These are phyloP conservation scores for Amphipoea lucens DNA, from an alignment of 2,888 invertebrate species.

Conservation along the genomic window DNA sequence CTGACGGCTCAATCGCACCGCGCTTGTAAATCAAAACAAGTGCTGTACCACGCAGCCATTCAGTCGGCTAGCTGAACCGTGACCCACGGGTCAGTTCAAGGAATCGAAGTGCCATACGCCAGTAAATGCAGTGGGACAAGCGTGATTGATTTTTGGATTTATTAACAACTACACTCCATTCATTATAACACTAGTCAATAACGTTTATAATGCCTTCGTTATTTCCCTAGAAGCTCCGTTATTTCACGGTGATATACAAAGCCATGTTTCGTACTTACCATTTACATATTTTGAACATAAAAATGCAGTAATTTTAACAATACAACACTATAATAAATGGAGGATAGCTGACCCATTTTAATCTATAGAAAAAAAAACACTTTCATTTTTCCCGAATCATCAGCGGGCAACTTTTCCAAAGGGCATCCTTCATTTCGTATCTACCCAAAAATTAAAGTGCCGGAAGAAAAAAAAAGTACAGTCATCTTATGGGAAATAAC, in stretches of 20 bases:
- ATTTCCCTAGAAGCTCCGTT: too few species aligned
- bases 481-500: too few species aligned
- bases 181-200: too few species aligned
- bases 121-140: conserved; percentile 40
- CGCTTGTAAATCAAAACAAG: conserved; percentile 61
- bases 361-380: background rate
- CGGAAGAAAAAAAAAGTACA: too few species aligned
- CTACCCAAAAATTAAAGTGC: too few species aligned
- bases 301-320: too few species aligned
- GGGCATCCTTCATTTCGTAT: too few species aligned
- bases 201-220: too few species aligned
- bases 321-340: too few species aligned
- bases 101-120: conserved; percentile 59
- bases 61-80: conserved; percentile 71
- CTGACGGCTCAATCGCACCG: conserved; percentile 73
- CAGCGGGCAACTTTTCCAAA: background rate
- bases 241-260: too few species aligned
- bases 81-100: conserved; percentile 71
- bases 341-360: background rate
- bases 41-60: conserved; percentile 66
- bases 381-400: background rate
- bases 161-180: background rate
- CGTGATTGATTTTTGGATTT: background rate
- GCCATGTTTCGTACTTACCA: too few species aligned
- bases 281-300: too few species aligned